Base-by-base conservation (phyloP, 2,888 invertebrate genomes). In the Meteorus cinctellus region DNA sequence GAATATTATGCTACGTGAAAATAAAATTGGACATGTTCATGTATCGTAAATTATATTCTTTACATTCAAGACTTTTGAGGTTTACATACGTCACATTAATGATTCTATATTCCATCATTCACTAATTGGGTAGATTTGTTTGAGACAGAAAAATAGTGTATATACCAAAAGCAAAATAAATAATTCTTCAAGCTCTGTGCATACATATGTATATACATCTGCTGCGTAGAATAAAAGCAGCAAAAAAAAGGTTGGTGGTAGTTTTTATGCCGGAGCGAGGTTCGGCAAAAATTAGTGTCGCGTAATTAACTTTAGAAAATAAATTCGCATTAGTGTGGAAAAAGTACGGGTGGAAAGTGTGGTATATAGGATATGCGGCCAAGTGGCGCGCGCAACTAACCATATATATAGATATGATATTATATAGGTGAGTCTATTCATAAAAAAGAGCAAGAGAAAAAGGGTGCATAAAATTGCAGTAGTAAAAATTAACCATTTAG, bases 241-340 rank as follows among this genome's bases (percentile, higher is more conserved):
- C 68, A 68, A 65, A 76, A 77, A 79, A 80, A 77, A 79, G 78
- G 78, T 78, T 77, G 79, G 79, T 77, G 80, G 77, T 80, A 80
- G 79, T 81, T 82, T 82, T 81, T 79, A 81, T 80, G 80, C 79
- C 77, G 82, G 79, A 82, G 81, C 80, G 84, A 87, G 86, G 86
- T 87, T 86, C 84, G 85, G 78, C 82, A 85, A 84, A 85, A 88
- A 88, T 87, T 87, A 87, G 86, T 86, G 87, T 87, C 87, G 86
- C 86, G 86, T 87, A 87, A 88, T 88, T 87, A 88, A 87, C 85
- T 87, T 82, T 74, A 81, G 81, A 82, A 84, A 87, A 87, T 88
- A 88, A 87, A 87, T 88, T 86, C 86, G 82, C 84, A 86, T 87
- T 87, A 87, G 86, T 83, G 81, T 77, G 68, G 73, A 60, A 75